A percentile compares a stretch with the other conserved stretches of the same genome.
Conservation (phyloP, 2,888 invertebrate genomes). For the Dione vanillae region DNA sequence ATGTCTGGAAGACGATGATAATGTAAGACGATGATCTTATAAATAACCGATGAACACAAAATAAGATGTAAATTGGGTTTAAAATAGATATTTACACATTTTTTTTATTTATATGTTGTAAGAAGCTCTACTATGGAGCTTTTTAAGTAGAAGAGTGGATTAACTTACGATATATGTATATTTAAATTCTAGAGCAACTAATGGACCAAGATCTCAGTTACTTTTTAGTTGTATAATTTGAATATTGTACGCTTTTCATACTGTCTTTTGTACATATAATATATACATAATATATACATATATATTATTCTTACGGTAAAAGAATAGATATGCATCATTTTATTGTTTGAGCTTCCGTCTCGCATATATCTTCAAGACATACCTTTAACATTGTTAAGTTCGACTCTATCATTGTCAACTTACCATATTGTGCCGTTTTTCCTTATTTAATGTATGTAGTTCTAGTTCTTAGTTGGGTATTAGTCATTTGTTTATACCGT, state of each 20-base stretch:
- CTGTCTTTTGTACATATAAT: background rate
- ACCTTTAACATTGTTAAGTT: slow-evolving; percentile 23
- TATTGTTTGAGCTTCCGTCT: slow-evolving; percentile 17
- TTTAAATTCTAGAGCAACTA: background rate
- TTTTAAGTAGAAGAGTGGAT: too few relatives aligned
- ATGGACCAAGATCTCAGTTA: too few relatives aligned
- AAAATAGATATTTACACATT: too few relatives aligned
- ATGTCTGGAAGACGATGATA: slow-evolving; percentile 13
- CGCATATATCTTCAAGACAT: slow-evolving; percentile 12
- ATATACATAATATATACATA: background rate
- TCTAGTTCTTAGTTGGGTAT: slow-evolving; percentile 29
- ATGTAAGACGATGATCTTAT: too few relatives aligned
- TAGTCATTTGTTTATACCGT: slow-evolving; percentile 34
- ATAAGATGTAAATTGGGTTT: too few relatives aligned
- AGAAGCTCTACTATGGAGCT: too few relatives aligned
- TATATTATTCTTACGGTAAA: background rate
- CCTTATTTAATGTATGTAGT: slow-evolving; percentile 24
- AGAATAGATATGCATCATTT: slow-evolving; percentile 13
- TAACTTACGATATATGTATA: too few relatives aligned
- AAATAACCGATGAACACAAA: too few relatives aligned
- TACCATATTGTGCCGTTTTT: slow-evolving; percentile 32
- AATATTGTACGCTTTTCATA: background rate
- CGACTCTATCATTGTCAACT: slow-evolving; percentile 38
- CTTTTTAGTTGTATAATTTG: slow-evolving; percentile 8
- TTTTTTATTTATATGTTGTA: too few relatives aligned